Conservation (phyloP, 1,140 invertebrate species). For the Philopotamus ludificatus region DNA sequence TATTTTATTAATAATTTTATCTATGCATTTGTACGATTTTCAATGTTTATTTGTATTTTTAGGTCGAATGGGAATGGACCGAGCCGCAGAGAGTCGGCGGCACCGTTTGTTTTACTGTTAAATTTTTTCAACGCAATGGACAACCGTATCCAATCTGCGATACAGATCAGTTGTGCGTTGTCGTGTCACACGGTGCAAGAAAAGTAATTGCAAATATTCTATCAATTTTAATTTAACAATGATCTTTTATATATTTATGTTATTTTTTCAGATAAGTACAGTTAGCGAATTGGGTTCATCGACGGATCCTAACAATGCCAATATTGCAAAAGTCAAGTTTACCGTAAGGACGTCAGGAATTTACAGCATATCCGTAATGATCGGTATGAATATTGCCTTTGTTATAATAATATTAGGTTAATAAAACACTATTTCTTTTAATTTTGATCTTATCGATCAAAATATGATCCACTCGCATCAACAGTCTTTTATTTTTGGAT, state of each 20-base stretch:
- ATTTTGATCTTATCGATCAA: no score
- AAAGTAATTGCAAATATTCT: conserved; percentile 58
- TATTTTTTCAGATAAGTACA: conserved; percentile 62
- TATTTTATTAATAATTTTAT: not conserved
- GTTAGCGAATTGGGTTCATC: conserved; percentile 85
- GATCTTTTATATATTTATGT: conserved; percentile 8
- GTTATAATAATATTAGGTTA: no score
- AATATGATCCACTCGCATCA: no score
- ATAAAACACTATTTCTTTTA: no score
- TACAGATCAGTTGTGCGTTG: conserved; percentile 82
- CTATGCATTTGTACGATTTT: not conserved
- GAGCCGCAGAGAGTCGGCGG: conserved; percentile 85
- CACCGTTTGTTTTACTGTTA: conserved; percentile 84
- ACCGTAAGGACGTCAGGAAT: conserved; percentile 86
- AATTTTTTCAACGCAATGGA: conserved; percentile 90
- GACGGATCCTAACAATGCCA: conserved; percentile 75
- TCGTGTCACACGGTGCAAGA: conserved; percentile 79
- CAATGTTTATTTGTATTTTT: conserved; percentile 16
- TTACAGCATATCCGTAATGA: conserved; percentile 82
- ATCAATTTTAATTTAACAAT: conserved; percentile 4
- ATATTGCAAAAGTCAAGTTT: conserved; percentile 85
- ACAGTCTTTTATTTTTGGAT: no score
- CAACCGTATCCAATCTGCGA: conserved; percentile 90
- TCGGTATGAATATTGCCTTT: no score
- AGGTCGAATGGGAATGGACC: conserved; percentile 75